Evolutionary conservation across 2,797 vertebrate species (phyloP).

Genomic region (Taeniopygia guttata): DNA sequence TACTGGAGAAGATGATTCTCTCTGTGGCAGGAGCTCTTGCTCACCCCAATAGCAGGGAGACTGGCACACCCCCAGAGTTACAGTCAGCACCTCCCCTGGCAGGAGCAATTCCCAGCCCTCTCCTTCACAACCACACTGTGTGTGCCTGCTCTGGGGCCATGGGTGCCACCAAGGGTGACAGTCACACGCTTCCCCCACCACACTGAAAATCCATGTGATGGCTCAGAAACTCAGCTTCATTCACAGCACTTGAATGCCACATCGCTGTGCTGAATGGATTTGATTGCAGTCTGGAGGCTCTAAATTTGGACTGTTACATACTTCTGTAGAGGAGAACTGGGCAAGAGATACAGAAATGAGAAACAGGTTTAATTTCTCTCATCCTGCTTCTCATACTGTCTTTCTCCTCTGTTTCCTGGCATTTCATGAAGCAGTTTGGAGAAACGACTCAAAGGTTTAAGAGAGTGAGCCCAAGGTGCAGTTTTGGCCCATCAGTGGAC

Average conservation of each 20-base stretch:
- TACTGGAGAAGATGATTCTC: not conserved
- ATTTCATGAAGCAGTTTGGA: not conserved
- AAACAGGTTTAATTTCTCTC: not conserved
- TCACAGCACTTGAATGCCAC: not conserved
- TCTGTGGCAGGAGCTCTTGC: not conserved
- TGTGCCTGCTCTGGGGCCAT: not conserved
- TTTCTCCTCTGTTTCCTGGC: not conserved
- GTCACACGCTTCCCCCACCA: not conserved
- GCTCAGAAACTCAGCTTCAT: not conserved
- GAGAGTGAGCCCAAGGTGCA: not conserved
- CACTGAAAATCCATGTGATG: not conserved
- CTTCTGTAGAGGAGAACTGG: not conserved
- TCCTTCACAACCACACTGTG: fast-evolving
- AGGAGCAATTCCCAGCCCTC: not conserved
- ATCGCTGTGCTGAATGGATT: not conserved
- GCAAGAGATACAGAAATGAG: not conserved
- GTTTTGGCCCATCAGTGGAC: not conserved
- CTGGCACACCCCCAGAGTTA: not conserved
- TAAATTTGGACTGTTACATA: not conserved
- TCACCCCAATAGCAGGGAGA: not conserved
- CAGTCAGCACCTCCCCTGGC: fast-evolving
- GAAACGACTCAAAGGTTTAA: not conserved
- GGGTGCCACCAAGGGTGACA: not conserved
- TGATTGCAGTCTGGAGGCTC: constrained; percentile 19
- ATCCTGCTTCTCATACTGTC: not conserved